Conservation (phyloP, 2,113 vertebrate species). For the Cnemophilus loriae region DNA sequence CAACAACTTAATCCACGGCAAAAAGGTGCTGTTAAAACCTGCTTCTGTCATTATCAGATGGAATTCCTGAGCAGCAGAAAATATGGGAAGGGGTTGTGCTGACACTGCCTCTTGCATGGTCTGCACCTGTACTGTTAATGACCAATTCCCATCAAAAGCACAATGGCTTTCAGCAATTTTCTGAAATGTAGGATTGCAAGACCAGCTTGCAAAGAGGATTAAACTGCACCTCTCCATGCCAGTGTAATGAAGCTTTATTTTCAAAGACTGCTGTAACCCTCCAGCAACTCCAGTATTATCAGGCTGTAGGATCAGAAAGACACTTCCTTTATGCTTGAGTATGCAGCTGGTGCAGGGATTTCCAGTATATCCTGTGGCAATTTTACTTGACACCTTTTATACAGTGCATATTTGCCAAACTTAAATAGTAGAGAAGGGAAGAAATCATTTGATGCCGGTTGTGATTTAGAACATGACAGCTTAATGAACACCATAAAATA, state of each 20-base stretch:
- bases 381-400: conserved; percentile 58
- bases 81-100: background rate
- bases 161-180: conserved; percentile 26
- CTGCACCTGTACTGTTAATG: conserved; percentile 28
- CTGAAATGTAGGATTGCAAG: background rate
- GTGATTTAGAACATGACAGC: conserved; percentile 36
- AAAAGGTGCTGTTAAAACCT: conserved; percentile 22
- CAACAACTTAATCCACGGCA: background rate
- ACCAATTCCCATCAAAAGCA: background rate
- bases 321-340: conserved; percentile 38
- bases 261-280: conserved; percentile 34
- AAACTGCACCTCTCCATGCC: conserved; percentile 5
- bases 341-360: conserved; percentile 59
- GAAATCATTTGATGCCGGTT: background rate
- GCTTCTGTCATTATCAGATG: background rate
- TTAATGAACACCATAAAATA: conserved; percentile 47
- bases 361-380: conserved; percentile 51
- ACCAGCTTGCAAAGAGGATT: conserved; percentile 38
- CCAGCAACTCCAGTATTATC: conserved; percentile 33
- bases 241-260: conserved; percentile 28
- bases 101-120: background rate
- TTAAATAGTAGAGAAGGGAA: background rate
- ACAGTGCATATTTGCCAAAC: conserved; percentile 5
- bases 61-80: conserved; percentile 13
- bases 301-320: conserved; percentile 39